A percentile compares a stretch with the other conserved stretches of the same genome.
Conservation (phyloP, 2,113 vertebrate species). For the Neotragus pygmaeus region DNA sequence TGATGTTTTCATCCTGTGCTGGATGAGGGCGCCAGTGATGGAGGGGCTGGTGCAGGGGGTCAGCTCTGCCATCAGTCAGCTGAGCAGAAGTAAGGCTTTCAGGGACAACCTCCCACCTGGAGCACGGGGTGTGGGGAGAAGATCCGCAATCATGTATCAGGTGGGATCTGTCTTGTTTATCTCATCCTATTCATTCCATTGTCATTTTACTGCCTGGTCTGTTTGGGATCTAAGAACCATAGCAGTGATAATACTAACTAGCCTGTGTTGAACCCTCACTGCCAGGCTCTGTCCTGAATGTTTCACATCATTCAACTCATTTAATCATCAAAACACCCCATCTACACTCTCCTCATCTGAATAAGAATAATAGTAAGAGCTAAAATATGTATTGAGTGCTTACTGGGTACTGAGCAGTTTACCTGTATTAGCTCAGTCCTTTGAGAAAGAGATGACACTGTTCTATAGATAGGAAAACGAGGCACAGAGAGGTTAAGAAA, state of each 20-base stretch:
- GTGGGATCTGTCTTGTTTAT: background rate
- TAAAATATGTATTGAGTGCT: rapidly evolving
- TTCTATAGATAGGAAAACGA: rapidly evolving
- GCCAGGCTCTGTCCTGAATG: background rate
- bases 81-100: background rate
- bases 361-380: rapidly evolving
- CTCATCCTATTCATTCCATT: background rate
- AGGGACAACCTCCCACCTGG: rapidly evolving
- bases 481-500: background rate
- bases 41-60: background rate
- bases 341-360: background rate
- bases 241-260: rapidly evolving
- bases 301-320: rapidly evolving
- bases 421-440: too few species aligned
- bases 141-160: rapidly evolving
- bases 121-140: rapidly evolving
- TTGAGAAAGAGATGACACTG: background rate
- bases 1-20: too few species aligned
- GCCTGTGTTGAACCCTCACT: rapidly evolving
- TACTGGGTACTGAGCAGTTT: rapidly evolving
- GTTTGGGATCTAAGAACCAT: background rate
- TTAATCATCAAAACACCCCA: rapidly evolving
- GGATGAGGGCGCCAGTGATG: background rate
- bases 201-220: background rate
- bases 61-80: background rate